Base-by-base conservation (phyloP, 2,797 vertebrate genomes). In the Aplochiton taeniatus region DNA sequence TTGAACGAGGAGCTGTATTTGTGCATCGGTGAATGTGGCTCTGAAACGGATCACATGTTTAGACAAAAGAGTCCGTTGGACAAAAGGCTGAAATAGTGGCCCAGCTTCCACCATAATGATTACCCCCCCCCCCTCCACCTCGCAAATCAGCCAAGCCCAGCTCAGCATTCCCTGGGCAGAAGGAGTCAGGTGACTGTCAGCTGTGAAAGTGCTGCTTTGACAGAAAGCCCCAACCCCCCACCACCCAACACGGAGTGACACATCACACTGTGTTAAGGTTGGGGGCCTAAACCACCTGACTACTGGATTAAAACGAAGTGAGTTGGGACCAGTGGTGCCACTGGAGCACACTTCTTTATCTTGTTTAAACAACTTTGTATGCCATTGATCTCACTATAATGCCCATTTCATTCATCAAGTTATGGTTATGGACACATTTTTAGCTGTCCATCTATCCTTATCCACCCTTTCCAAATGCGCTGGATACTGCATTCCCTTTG, bases 101-200 rank as follows among this genome's bases (percentile, higher is more conserved):
- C 6, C 31, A 31, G 31, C 31, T 6, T 31, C 31, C 31, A 31
- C 3, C 31, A 31, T 31, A 31, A 31, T 6, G 31, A 31, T 31
- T 31, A 31, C 2, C 31, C 31, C 3, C 31, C 6, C 31, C 31
- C 2, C 31, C 31, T 31, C 31, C 2, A 31, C 31, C 31, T 6
- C 6, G 31, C 31, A 2, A 31, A 6, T 31, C 31, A 31, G 59
- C 78, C 78, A 14, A 2, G 48, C 31, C 20, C 80, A 65, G 78
- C 77, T 86, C 85, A 83, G 83, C 78, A 58, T 85, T 83, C 79
- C 78, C 71, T 70, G 67, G 47, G 42, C 6, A 13, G 19, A 20
- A 16, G 52, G 61, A 82, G 81, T 90, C 86, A 87, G 83, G 79
- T 83, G 87, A 80, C 45, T 13, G 84, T 81, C 82, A 85, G 83